Evolutionary conservation across 2,113 vertebrate genomes (phyloP).

Genomic region (Machaerirhynchus nigripectus): DNA sequence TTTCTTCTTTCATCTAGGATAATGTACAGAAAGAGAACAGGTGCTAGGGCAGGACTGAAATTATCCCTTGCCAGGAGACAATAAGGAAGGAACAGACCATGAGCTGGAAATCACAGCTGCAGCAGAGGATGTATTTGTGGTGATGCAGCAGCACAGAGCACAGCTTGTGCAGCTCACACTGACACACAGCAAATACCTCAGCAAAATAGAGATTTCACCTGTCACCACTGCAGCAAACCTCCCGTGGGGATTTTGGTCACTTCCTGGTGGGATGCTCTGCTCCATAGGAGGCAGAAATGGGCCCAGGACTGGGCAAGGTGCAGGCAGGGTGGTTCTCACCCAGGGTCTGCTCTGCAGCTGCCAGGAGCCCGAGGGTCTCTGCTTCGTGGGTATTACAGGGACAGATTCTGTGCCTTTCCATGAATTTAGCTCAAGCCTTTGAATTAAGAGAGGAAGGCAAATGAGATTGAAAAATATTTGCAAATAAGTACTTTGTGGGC

Average conservation of each 20-base stretch:
- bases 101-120: not conserved
- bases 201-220: not conserved
- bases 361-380: rapidly evolving
- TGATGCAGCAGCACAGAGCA: not conserved
- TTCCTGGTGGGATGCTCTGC: rapidly evolving
- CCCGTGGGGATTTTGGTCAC: rapidly evolving
- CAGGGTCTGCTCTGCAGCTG: not conserved
- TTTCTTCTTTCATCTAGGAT: not conserved
- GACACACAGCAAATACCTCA: not conserved
- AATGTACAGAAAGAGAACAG: not conserved
- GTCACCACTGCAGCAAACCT: not conserved
- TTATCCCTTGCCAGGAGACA: not conserved
- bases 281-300: not conserved
- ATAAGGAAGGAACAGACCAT: not conserved
- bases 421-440: not conserved
- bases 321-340: not conserved
- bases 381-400: not conserved
- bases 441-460: not conserved
- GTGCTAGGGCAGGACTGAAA: not conserved
- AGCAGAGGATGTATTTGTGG: not conserved
- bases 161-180: not conserved
- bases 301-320: not conserved
- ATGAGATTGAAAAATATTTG: not conserved
- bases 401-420: not conserved
- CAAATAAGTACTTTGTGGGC: not conserved